phyloP scores from a whole-genome alignment of 92 coral and sea anemone species.

The Galaxea fascicularis region DNA sequence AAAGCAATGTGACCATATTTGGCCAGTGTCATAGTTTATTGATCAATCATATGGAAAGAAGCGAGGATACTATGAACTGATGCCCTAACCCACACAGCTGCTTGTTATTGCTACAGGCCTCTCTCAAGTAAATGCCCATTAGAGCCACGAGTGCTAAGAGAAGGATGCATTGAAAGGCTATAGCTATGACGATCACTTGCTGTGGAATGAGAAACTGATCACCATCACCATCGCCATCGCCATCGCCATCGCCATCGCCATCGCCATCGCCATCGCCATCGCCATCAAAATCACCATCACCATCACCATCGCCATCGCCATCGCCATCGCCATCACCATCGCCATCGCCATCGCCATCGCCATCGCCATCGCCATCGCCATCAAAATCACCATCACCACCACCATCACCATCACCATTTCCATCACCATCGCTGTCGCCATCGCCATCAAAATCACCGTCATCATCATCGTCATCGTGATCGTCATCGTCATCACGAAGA shows the following conservation, averaged over 20 bases:
- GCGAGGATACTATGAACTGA: no score
- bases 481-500: no score
- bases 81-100: no score
- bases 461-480: background rate
- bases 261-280: background rate
- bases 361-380: background rate
- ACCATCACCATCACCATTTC: background rate
- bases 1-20: no score
- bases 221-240: background rate
- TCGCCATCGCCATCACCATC: background rate
- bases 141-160: no score
- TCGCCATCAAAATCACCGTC: background rate
- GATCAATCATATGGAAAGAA: no score
- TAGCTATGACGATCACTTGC: no score
- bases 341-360: background rate
- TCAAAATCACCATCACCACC: background rate
- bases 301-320: background rate
- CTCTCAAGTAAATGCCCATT: no score
- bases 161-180: no score
- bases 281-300: no score
- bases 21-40: no score
- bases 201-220: background rate
- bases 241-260: background rate
- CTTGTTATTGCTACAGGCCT: no score
- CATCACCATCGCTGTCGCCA: background rate